These are phyloP conservation scores for Maconellicoccus hirsutus DNA, from an alignment of 1,140 invertebrate species.

Conservation along the genomic window DNA sequence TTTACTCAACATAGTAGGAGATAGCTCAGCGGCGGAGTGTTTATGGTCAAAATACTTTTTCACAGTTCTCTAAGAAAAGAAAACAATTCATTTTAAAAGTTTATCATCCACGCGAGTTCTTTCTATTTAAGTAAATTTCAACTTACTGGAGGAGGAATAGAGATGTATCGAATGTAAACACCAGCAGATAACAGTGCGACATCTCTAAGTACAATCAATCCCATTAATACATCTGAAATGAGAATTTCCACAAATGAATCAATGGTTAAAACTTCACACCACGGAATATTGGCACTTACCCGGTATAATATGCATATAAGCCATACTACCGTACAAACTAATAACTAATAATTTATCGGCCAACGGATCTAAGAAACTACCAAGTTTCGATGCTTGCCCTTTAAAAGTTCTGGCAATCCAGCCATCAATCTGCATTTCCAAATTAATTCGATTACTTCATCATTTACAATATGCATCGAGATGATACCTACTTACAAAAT, in stretches of 20 bases:
- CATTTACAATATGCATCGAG: background rate
- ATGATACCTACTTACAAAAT: conserved; percentile 59
- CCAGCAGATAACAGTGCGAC: conserved; percentile 64
- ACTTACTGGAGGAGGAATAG: conserved; percentile 70
- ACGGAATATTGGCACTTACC: conserved; percentile 33
- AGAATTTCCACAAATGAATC: conserved; percentile 23
- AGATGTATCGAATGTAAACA: conserved; percentile 80
- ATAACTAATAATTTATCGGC: conserved; percentile 89
- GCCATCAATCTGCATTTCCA: conserved; percentile 67
- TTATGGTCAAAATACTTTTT: conserved; percentile 81
- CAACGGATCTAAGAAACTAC: conserved; percentile 91
- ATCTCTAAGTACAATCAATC: conserved; percentile 74
- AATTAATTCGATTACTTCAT: background rate
- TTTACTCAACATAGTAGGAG: conserved; percentile 85
- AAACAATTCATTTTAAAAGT: background rate
- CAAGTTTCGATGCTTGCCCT: conserved; percentile 80
- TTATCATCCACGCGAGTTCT: background rate
- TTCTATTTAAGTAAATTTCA: background rate
- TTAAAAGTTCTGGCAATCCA: conserved; percentile 88
- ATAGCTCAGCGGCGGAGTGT: conserved; percentile 77
- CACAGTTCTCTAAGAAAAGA: conserved; percentile 67
- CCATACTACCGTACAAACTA: conserved; percentile 50
- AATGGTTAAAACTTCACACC: background rate
- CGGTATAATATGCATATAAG: conserved; percentile 75
- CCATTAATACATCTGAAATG: conserved; percentile 54